Conservation (phyloP, 2,113 vertebrate genomes). For the Oncorhynchus keta region DNA sequence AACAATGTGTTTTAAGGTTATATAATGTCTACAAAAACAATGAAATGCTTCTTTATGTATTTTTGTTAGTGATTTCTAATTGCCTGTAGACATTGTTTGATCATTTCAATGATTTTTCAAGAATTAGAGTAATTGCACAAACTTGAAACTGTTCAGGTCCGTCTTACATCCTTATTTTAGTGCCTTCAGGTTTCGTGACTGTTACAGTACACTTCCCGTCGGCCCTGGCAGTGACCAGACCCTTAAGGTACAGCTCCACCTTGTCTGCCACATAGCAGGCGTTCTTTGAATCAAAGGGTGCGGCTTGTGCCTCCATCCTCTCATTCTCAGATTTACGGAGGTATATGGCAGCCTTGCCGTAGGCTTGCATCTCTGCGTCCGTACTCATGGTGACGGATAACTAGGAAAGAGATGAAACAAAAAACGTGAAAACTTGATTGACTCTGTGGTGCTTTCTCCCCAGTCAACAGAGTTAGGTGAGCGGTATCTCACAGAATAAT, state of each 20-base stretch:
- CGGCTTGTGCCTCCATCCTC: constrained; percentile 70
- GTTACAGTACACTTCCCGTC: not conserved
- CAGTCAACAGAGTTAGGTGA: not conserved
- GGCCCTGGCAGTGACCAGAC: not conserved
- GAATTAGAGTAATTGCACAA: not conserved
- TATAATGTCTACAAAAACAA: too few relatives aligned
- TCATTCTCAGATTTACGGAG: constrained; percentile 80
- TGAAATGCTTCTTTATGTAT: too few relatives aligned
- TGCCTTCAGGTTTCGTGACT: not conserved
- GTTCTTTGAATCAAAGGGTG: constrained; percentile 7
- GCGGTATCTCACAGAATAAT: not conserved
- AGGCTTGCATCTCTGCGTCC: constrained; percentile 34
- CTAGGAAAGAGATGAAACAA: not conserved
- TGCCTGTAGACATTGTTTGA: too few relatives aligned
- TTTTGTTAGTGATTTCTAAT: too few relatives aligned
- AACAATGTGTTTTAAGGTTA: too few relatives aligned
- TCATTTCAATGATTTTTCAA: not conserved
- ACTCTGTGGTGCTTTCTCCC: not conserved
- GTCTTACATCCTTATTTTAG: not conserved
- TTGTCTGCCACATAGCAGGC: constrained; percentile 3
- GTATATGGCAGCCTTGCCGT: constrained; percentile 71
- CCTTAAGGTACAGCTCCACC: constrained; percentile 7
- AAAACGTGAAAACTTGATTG: too few relatives aligned
- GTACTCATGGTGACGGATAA: constrained; percentile 13
- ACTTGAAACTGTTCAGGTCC: not conserved